Base-by-base conservation (phyloP, 1,140 invertebrate species). In the Hyposmocoma kahamanoa region DNA sequence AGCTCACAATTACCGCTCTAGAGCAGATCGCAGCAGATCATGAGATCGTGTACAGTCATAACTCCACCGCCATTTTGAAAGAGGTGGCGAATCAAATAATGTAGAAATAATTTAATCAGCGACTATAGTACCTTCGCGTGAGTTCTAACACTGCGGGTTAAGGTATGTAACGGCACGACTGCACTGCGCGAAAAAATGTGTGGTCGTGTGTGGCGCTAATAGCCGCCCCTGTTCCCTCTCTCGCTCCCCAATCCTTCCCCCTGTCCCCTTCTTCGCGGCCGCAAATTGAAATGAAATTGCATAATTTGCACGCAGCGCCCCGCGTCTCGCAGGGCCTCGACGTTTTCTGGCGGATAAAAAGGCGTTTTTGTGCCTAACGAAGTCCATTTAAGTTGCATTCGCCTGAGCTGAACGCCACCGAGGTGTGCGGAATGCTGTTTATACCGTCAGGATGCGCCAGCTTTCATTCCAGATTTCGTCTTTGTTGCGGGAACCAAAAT, bases 61-160 rank as follows among this genome's bases (percentile, higher is more conserved):
- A 46, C 36, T 5, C 43, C 61, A 71, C 72, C 71, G 80, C 80
- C 80, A 84, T 84, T 67, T 79, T 81, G 77, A 73, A 76, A 81
- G 64, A 78, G 77, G 77, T 84, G 77, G 73, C 62, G 75, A 80
- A 84, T 81, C 73, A 75, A 78, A 84, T 81, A 78, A 81, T 83
- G 76, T 69, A 55, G 72, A 79, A 81, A 81, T 84, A 81, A 83
- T 84, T 78, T 79, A 81, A 84, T 80, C 68, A 74, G 49, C 48
- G 36, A n/a, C 28, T 46, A 20, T 42, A 24, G 49, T 39, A 51
- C 20, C 38, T n/a, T 24, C 42, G 17, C 62, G 56, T 75, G 34
- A 53, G 47, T 60, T 52, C 34, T 70, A 59, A 38, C 44, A 42
- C 38, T 36, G 51, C 13, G 58, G 0, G 47, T 49, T 60, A 76